phyloP scores from a whole-genome alignment of 2,888 invertebrate species.

The Galeopsomyia nigrocyanea region DNA sequence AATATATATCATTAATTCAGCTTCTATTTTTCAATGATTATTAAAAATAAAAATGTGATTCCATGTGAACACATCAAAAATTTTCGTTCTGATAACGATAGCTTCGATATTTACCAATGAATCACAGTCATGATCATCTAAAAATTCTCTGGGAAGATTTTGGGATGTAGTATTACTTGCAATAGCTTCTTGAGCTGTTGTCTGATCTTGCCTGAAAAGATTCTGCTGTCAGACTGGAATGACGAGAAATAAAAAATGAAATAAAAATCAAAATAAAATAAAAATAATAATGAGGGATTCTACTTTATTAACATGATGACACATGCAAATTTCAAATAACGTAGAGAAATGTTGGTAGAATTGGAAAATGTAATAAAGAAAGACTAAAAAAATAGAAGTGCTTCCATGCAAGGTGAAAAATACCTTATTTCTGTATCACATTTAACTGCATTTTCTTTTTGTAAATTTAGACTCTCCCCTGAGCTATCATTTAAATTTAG shows the following conservation, averaged over 20 bases:
- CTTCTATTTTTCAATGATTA: background rate
- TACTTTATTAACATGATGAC: background rate
- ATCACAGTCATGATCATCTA: slow-evolving; percentile 41
- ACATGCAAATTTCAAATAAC: slow-evolving; percentile 21
- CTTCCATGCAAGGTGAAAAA: background rate
- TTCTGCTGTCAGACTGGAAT: slow-evolving; percentile 52
- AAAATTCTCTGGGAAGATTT: slow-evolving; percentile 44
- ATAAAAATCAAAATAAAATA: slow-evolving; percentile 40
- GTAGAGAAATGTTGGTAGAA: background rate
- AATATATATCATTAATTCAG: no score
- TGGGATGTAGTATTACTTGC: slow-evolving; percentile 34
- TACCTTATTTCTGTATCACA: slow-evolving; percentile 45
- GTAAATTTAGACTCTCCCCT: slow-evolving; percentile 18
- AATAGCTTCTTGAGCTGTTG: slow-evolving; percentile 42
- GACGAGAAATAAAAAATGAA: slow-evolving; percentile 48
- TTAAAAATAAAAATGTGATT: background rate
- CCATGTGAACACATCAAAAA: background rate
- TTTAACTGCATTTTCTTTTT: slow-evolving; percentile 21
- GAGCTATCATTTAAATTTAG: slow-evolving; percentile 10
- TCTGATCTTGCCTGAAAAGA: slow-evolving; percentile 51
- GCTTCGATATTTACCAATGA: slow-evolving; percentile 43
- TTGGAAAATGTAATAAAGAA: background rate
- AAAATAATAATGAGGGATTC: slow-evolving; percentile 18
- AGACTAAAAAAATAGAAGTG: background rate
- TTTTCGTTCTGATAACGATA: background rate